Conservation (phyloP, 2,888 invertebrate genomes). For the Arge pagana region DNA sequence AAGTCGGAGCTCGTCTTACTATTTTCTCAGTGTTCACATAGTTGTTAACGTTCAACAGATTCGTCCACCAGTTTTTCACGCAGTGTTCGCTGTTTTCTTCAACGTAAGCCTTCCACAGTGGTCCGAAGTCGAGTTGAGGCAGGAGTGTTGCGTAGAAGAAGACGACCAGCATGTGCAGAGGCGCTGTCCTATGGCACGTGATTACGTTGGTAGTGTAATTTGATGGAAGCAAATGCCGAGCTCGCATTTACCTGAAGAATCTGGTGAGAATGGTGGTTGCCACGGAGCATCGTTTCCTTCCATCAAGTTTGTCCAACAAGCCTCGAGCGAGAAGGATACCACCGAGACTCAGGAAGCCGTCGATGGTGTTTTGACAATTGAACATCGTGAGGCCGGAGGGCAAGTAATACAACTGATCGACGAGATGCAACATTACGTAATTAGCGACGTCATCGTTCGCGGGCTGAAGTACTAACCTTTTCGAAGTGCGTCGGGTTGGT, state of each 20-base stretch:
- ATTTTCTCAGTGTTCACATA: constrained; percentile 36
- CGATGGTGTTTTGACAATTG: constrained; percentile 38
- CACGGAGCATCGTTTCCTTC: constrained; percentile 35
- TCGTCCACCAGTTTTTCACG: constrained; percentile 42
- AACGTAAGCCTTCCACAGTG: constrained; percentile 41
- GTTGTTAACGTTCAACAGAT: constrained; percentile 47
- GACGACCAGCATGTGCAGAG: constrained; percentile 40
- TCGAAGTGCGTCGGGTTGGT: constrained; percentile 37
- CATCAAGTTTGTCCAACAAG: constrained; percentile 39
- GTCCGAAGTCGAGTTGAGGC: constrained; percentile 44
- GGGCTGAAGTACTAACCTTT: constrained; percentile 37
- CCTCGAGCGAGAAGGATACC: constrained; percentile 41
- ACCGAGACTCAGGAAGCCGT: constrained; percentile 41
- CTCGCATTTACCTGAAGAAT: constrained; percentile 38
- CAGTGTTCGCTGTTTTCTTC: constrained; percentile 38
- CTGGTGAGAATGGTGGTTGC: constrained; percentile 33
- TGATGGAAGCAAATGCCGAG: neutral
- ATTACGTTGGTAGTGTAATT: no score
- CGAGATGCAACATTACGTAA: neutral
- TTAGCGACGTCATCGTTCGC: no score
- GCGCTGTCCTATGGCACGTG: constrained; percentile 38
- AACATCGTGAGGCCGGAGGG: constrained; percentile 30
- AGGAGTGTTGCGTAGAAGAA: constrained; percentile 41
- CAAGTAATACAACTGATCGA: constrained; percentile 27
- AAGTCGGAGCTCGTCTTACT: constrained; percentile 53